Evolutionary conservation across 2,113 vertebrate genomes (phyloP), one percentile per base, ranked within the genome.

Genomic region (Oryzias javanicus): DNA sequence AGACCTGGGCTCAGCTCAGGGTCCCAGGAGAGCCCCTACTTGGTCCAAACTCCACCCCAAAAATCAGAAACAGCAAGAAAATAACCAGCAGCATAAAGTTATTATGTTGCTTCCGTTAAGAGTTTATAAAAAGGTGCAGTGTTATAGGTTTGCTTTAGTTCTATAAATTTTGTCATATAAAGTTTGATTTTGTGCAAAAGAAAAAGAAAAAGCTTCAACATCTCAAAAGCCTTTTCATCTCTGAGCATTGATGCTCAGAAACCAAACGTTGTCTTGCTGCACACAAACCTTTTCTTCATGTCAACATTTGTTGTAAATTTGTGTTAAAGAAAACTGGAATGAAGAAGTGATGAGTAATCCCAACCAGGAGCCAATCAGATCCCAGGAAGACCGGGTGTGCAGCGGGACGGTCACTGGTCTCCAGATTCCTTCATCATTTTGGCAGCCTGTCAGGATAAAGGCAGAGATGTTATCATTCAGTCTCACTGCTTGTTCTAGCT

Each of bases 341-440:
- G 19, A 50, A 60, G 60, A 76, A 35, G 49, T 14, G 45, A 75
- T 0, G 67, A 62, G 46, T 52, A 57, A 48, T 67, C 41, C 45
- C 46, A 67, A 27, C 20, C 60, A 70, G 1, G 47, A 55, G 68
- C 35, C 73, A 67, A 67, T 55, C 63, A 74, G 66, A 79, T 57
- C 50, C 29, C 55, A 70, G 74, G 17, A 27, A 56, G 48, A 67
- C 51, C 59, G 81, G 79, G 81, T 72, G 67, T 42, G 78, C 74
- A 48, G 54, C 64, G 42, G 62, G 24, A 42, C 19, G 59, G 24
- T 89, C 85, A 90, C 82, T 86, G 83, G 66, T 88, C 88, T 18
- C 79, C 79, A 20, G 83, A 61, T 64, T 87, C 83, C 2, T 90
- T 80, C 55, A 90, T 76, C 41, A 90, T 76, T 42, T 87, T 90